Base-by-base conservation (phyloP, 2,113 vertebrate genomes). In the Pteropus alecto region DNA sequence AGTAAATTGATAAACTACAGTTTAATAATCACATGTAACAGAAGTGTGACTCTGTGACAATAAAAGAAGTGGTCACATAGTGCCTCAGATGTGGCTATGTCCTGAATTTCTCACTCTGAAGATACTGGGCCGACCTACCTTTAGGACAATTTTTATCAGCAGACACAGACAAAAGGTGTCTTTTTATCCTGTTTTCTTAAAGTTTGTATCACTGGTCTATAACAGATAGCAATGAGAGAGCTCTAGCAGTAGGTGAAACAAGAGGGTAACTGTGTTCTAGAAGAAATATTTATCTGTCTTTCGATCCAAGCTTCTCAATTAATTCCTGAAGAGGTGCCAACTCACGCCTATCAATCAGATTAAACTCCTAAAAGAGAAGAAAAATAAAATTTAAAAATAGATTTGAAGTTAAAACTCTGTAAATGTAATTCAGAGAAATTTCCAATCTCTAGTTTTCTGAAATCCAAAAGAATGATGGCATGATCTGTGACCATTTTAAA, bases 231-330 rank as follows among this genome's bases (percentile, higher is more conserved):
- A 97, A 77, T 33, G 61, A 97, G 78, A 98, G 54, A 96, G 93
- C 68, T 90, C 79, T 95, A 97, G 95, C 86, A 86, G 61, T 61
- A 95, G 91, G 93, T 73, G 96, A 96, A 95, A 93, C 77, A 86
- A 94, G 82, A 94, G 38, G 48, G 9, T 73, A 92, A 83, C 54
- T 95, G 43, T 93, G 79, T 78, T 96, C 73, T 74, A 51, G 61
- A 83, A 96, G 94, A 96, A 96, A 82, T 54, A 54, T 98, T 98
- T 99, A 99, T 99, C 99, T 99, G 99, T 99, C 99, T 98, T 99
- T 99, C 86, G 99, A 99, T 96, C 99, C 99, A 93, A 99, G 98
- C 98, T 99, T 99, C 98, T 99, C 99, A 19, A 99, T 99, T 97
- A 99, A 98, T 97, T 99, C 99, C 97, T 99, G 99, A 98, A 99